Conservation (phyloP, 2,113 vertebrate genomes). For the Istiophorus platypterus region DNA sequence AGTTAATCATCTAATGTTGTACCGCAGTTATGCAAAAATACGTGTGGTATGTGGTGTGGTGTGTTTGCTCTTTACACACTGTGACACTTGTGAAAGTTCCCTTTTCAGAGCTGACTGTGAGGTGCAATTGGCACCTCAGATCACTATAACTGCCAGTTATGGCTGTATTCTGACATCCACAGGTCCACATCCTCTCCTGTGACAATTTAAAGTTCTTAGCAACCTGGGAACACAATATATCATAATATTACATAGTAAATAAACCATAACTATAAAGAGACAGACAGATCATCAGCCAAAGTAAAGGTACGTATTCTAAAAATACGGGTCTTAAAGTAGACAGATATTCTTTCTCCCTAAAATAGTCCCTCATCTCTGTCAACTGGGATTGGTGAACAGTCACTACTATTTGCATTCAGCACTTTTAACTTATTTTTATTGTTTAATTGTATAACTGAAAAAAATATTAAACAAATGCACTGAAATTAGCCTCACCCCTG, state of each 20-base stretch:
- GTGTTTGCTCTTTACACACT: neutral
- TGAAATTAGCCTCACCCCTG: no score
- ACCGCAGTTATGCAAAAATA: no score
- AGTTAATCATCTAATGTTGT: no score
- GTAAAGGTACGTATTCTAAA: neutral
- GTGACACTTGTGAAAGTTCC: neutral
- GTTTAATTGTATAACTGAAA: neutral
- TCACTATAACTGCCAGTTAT: slow-evolving; percentile 33
- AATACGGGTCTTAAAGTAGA: neutral
- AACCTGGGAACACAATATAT: neutral
- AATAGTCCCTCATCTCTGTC: neutral
- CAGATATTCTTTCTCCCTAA: neutral
- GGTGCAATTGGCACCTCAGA: slow-evolving; percentile 25
- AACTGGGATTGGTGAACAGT: neutral
- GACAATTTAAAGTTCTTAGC: slow-evolving; percentile 5
- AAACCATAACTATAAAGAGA: neutral
- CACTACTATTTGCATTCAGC: neutral
- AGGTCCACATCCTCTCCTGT: neutral
- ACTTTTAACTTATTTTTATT: neutral
- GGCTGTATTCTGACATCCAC: slow-evolving; percentile 46
- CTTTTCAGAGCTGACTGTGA: neutral
- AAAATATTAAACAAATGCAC: no score
- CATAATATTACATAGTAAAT: neutral
- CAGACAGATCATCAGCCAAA: neutral
- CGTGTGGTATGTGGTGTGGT: neutral